Evolutionary conservation across 2,888 invertebrate genomes (phyloP), one percentile per base, ranked within the genome.

Genomic region (Panopea generosa): DNA sequence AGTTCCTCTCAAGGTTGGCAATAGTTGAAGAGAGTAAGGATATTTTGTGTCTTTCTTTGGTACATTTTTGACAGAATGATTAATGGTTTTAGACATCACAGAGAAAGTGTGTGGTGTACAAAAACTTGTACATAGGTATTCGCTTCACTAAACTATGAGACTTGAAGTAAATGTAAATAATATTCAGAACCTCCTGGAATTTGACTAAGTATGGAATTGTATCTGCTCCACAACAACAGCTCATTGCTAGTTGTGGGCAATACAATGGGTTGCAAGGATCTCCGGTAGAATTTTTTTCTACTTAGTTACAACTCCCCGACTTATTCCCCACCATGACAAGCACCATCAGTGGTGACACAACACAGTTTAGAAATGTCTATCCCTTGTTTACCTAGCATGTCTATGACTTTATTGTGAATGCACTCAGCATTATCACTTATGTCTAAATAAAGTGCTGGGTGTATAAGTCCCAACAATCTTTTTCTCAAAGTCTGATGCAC

Each of bases 311-410:
- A 72, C 53, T 9, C 72, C 72, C 14, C n/a, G 65, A 72, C 49
- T 60, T 72, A 22, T 60, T 52, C 20, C 72, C 62, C 9, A 50
- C 52, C 71, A 76, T 71, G 6, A 76, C 71, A 18, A 33, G 71
- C 76, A 29, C 76, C 76, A 71, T 76, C 76, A 38, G 76, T 76
- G 27, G 57, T 62, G 7, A 76, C 26, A 1, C 76, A 70, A 40
- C 53, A 24, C 16, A 75, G 29, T 14, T 61, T 52, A 16, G n/a
- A 22, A 22, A 75, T 11, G 20, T 49, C 29, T 45, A 69, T 68
- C 1, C 55, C 45, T 49, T 68, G 62, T 26, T 43, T 33, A 18
- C 45, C 43, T 18, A 69, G 38, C 61, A 61, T 69, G 26, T 47
- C 43, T 7, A n/a, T n/a, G n/a, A n/a, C n/a, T n/a, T n/a, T n/a